These are phyloP conservation scores for Dione juno DNA, from an alignment of 2,888 invertebrate species.

Conservation along the genomic window DNA sequence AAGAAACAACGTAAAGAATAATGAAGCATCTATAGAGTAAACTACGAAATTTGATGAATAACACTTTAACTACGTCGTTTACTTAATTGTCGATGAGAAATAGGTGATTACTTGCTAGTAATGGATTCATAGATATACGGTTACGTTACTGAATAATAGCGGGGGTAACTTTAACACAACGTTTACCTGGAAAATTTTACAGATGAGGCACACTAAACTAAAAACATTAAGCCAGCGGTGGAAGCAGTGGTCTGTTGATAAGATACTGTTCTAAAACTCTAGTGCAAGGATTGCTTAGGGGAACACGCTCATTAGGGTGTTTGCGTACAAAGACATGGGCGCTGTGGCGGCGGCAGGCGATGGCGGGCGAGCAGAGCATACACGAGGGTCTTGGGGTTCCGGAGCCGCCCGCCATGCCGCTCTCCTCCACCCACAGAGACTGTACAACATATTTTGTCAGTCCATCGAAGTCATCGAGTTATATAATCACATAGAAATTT, in stretches of 20 bases:
- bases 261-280: slow-evolving; percentile 40
- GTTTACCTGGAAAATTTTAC: background rate
- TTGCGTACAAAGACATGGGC: slow-evolving; percentile 66
- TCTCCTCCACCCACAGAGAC: slow-evolving; percentile 85
- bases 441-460: slow-evolving; percentile 59
- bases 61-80: slow-evolving; percentile 3
- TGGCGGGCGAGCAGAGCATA: slow-evolving; percentile 60
- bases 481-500: background rate
- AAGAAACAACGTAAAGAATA: slow-evolving; percentile 29
- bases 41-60: slow-evolving; percentile 19
- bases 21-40: slow-evolving; percentile 14
- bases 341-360: slow-evolving; percentile 73
- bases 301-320: slow-evolving; percentile 54
- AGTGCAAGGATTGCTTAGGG: slow-evolving; percentile 49
- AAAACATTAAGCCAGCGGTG: slow-evolving; percentile 19
- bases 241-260: slow-evolving; percentile 31
- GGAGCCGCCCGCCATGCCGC: slow-evolving; percentile 53
- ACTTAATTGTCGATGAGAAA: slow-evolving; percentile 15
- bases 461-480: slow-evolving; percentile 25
- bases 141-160: slow-evolving; percentile 12
- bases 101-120: slow-evolving; percentile 4
- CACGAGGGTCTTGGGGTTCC: slow-evolving; percentile 55
- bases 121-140: background rate
- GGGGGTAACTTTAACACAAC: slow-evolving; percentile 8
- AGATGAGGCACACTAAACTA: slow-evolving; percentile 19